Base-by-base conservation (phyloP, 2,113 vertebrate genomes). In the Dicentrarchus labrax region DNA sequence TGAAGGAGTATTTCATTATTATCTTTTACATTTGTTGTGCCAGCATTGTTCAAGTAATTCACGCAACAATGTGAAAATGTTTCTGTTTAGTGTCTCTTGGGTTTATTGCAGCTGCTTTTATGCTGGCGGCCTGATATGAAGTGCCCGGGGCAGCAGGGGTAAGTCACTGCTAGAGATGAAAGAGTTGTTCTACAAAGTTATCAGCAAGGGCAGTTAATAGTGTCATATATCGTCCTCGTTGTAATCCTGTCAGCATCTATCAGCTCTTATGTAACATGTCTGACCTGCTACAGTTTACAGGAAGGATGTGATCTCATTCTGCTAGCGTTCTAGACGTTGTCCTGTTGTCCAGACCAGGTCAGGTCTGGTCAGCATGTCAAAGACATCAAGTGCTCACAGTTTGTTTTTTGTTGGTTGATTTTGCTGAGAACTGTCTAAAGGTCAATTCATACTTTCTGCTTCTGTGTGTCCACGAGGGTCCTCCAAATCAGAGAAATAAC, bases 201-300 rank as follows among this genome's bases (percentile, higher is more conserved):
- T 83, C 70, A 78, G 61, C 41, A 21, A 56, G 21, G 17, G 22
- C 57, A 67, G 62, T 83, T 68, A 86, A 89, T 80, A 51, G 51
- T 56, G 60, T 83, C 36, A 70, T 79, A 69, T 38, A 59, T 82
- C 16, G 0, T 53, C 36, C 4, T 82, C 61, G 21, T 22, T 68
- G 80, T 88, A 84, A 83, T 66, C 62, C 41, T 66, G 59, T 76
- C 78, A 80, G 62, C 61, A 5, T 80, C 69, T 81, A 56, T 89
- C 75, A 72, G 36, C 39, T 79, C 36, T 90, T 88, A 73, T 39
- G 60, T 82, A 87, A 91, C 71, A 59, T 24, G 39, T 62, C 36
- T 43, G 43, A 36, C 51, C 65, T 30, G 47, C 17, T 48, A 0
- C 76, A 67, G 19, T 62, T 78, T 12, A 65, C 70, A 57, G 56